These are phyloP conservation scores for Sebastes trivittatus DNA, from an alignment of 2,797 vertebrate species.

Conservation along the genomic window DNA sequence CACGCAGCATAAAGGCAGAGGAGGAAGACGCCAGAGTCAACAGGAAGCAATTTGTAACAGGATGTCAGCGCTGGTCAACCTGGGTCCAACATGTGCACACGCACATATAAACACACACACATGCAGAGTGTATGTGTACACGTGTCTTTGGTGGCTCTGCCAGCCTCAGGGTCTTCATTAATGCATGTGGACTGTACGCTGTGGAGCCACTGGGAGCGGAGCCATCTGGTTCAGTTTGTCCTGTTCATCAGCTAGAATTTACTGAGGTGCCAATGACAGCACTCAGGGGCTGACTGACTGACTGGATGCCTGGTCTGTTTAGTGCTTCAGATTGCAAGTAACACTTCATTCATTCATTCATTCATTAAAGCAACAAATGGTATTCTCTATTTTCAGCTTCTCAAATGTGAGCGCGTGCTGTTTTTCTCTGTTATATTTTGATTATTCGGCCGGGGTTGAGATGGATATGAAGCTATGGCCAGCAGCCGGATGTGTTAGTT, in stretches of 20 bases:
- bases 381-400: not conserved
- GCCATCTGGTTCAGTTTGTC: constrained; percentile 80
- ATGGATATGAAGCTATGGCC: not conserved
- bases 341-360: not conserved
- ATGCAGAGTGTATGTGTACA: constrained; percentile 18
- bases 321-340: not conserved
- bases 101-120: not conserved
- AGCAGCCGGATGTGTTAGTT: not conserved
- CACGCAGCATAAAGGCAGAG: constrained; percentile 25
- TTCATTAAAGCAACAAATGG: not conserved
- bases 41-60: constrained; percentile 77
- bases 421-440: not conserved
- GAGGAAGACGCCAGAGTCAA: constrained; percentile 62
- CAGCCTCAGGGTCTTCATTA: constrained; percentile 71
- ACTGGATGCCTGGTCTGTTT: not conserved
- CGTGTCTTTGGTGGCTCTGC: constrained; percentile 49
- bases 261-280: constrained; percentile 67
- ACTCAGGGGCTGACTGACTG: constrained; percentile 16
- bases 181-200: constrained; percentile 55
- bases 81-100: constrained; percentile 20
- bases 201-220: constrained; percentile 53
- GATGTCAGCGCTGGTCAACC: constrained; percentile 57
- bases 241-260: constrained; percentile 64
- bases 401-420: not conserved
- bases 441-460: not conserved